Evolutionary conservation across 2,113 vertebrate species (phyloP).

Genomic region (Equus quagga): DNA sequence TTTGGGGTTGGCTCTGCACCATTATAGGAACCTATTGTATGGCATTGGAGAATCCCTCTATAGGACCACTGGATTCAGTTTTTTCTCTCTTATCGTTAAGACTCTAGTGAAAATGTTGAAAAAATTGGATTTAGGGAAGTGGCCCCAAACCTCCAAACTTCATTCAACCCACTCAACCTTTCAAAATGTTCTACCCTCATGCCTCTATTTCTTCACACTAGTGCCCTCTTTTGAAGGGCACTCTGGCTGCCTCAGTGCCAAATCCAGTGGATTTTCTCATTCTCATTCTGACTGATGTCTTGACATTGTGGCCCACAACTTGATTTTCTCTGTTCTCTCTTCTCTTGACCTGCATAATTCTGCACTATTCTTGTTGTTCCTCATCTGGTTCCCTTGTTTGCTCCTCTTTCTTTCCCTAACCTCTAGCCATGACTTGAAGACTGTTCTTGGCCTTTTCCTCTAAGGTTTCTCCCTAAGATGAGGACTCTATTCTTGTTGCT

Average conservation of each 20-base stretch:
- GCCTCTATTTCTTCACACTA: neutral
- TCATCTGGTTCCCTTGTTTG: conserved; percentile 4
- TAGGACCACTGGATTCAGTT: neutral
- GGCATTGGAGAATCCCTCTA: neutral
- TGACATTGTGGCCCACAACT: neutral
- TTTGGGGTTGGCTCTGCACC: neutral
- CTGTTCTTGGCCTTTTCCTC: conserved; percentile 33
- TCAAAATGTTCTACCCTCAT: neutral
- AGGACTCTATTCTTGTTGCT: neutral
- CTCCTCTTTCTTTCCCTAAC: conserved; percentile 14
- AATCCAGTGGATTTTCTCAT: conserved; percentile 19
- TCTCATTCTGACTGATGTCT: neutral
- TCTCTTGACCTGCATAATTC: conserved; percentile 16
- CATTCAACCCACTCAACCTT: neutral
- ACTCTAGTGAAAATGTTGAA: conserved; percentile 1
- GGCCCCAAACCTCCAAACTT: conserved; percentile 4
- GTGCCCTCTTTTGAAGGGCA: neutral
- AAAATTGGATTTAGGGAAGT: conserved; percentile 30
- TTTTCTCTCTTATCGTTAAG: neutral
- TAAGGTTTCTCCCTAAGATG: neutral
- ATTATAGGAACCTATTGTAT: neutral
- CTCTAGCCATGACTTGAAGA: conserved; percentile 12
- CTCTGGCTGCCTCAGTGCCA: neutral
- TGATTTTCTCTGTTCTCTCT: conserved; percentile 35
- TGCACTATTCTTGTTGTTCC: neutral